phyloP scores from a whole-genome alignment of 1,140 invertebrate genomes.

The Platorchestia sp. region DNA sequence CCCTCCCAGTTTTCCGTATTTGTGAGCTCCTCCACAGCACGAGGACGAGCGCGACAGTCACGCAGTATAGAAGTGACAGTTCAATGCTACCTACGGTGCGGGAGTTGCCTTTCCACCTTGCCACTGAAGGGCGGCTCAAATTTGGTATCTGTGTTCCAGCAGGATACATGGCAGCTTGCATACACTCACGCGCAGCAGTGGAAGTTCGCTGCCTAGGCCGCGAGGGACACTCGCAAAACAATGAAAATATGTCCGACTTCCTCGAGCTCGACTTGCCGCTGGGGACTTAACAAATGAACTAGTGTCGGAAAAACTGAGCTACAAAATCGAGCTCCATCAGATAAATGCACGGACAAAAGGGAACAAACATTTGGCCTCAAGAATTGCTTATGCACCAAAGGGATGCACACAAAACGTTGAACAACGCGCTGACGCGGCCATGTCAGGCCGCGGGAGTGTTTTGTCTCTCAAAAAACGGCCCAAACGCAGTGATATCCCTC shows the following conservation, averaged over 20 bases:
- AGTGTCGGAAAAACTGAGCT: background rate
- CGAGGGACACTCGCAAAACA: background rate
- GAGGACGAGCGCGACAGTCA: no score
- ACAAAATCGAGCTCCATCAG: conserved; percentile 38
- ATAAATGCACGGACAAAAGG: conserved; percentile 2
- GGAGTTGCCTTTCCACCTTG: background rate
- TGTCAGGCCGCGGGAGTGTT: background rate
- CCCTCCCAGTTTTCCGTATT: background rate
- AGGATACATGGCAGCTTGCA: background rate
- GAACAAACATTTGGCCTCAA: background rate
- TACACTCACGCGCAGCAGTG: background rate
- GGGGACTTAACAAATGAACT: conserved; percentile 42
- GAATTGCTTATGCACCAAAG: conserved; percentile 4
- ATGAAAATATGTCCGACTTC: conserved; percentile 17
- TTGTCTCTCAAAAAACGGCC: background rate
- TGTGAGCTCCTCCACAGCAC: background rate
- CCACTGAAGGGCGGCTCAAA: background rate
- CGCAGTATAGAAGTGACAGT: background rate
- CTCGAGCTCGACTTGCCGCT: background rate
- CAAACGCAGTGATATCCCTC: background rate
- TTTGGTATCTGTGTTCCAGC: background rate
- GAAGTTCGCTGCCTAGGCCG: background rate
- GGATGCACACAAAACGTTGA: background rate
- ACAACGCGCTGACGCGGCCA: background rate
- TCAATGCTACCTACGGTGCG: no score